Evolutionary conservation across 2,113 vertebrate species (phyloP).

Genomic region (Rhinogobius similis): DNA sequence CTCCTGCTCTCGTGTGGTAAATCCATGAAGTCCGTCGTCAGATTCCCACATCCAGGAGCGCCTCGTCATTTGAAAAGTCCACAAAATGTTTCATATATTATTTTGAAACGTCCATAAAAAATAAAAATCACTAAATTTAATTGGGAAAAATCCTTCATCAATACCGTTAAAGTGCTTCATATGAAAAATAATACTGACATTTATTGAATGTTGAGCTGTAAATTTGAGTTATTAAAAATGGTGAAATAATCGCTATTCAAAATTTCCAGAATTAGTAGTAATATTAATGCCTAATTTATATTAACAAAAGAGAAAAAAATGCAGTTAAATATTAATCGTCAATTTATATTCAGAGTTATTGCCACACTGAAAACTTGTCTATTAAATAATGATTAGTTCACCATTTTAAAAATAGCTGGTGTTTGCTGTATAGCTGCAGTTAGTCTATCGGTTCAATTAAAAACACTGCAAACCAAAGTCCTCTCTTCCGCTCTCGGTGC

Average conservation of each 20-base stretch:
- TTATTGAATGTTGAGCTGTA: no score
- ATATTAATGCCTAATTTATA: constrained; percentile 1
- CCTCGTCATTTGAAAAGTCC: constrained; percentile 16
- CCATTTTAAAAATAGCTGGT: constrained; percentile 29
- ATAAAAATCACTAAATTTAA: neutral
- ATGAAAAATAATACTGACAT: constrained; percentile 56
- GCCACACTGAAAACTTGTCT: neutral
- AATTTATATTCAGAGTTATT: neutral
- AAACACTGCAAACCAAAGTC: constrained; percentile 14
- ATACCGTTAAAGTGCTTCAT: constrained; percentile 44
- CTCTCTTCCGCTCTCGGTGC: constrained; percentile 8
- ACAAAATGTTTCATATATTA: constrained; percentile 17
- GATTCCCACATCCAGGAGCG: constrained; percentile 22
- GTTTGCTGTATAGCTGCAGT: constrained; percentile 5
- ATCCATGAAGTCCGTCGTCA: constrained; percentile 20
- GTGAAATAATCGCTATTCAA: constrained; percentile 50
- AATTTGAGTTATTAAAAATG: constrained; percentile 19
- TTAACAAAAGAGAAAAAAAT: neutral
- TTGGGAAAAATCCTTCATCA: neutral
- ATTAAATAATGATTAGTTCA: constrained; percentile 59
- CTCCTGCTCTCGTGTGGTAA: constrained; percentile 6
- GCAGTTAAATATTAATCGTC: neutral
- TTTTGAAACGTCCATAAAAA: neutral
- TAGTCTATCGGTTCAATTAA: neutral
- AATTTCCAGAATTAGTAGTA: constrained; percentile 5